These are phyloP conservation scores for Streptopelia turtur DNA, from an alignment of 2,797 vertebrate genomes.

Conservation along the genomic window DNA sequence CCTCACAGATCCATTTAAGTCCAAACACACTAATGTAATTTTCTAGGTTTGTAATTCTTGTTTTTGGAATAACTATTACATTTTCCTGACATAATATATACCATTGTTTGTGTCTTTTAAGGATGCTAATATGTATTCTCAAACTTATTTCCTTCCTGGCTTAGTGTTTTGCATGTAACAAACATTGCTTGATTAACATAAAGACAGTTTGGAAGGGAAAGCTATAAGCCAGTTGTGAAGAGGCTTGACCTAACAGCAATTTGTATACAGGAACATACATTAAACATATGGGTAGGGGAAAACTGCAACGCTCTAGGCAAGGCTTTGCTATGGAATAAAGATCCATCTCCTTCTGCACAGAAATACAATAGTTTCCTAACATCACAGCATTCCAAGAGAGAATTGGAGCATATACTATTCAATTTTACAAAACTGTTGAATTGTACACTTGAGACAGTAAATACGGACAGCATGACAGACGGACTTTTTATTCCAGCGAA, in stretches of 20 bases:
- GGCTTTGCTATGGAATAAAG: constrained; percentile 33
- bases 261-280: neutral
- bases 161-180: neutral
- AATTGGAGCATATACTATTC: constrained; percentile 64
- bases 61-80: neutral
- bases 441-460: constrained; percentile 60
- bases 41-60: neutral
- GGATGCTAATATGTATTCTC: neutral
- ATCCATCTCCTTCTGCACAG: constrained; percentile 47
- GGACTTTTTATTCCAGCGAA: constrained; percentile 51
- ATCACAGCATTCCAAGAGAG: constrained; percentile 54
- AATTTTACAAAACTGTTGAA: constrained; percentile 68
- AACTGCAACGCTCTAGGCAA: constrained; percentile 27
- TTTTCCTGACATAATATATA: neutral
- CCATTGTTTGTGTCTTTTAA: neutral
- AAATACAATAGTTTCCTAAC: constrained; percentile 35
- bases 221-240: neutral
- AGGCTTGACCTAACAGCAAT: neutral
- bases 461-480: constrained; percentile 60
- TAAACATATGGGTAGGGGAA: constrained; percentile 46
- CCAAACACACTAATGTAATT: neutral
- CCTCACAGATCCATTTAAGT: neutral
- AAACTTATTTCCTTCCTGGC: neutral
- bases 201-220: neutral
- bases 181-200: neutral